phyloP scores from a whole-genome alignment of 1,140 invertebrate species.

The Helicoverpa armigera region DNA sequence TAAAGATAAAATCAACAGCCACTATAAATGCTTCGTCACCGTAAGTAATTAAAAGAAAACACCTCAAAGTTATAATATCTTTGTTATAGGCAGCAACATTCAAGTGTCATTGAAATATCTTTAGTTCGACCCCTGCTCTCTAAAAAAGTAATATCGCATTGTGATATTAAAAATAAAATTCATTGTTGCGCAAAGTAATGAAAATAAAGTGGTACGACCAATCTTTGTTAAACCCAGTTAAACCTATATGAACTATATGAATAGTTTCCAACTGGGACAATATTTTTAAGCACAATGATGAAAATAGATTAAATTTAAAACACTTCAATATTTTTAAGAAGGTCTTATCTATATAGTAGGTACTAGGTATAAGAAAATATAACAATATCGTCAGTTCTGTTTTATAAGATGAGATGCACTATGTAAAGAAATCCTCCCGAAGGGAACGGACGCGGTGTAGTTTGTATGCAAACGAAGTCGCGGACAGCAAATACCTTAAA shows the following conservation, averaged over 20 bases:
- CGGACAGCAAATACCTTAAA: neutral
- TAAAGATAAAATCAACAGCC: neutral
- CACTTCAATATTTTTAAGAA: no score
- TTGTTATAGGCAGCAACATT: neutral
- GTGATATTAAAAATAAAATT: neutral
- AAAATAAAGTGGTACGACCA: neutral
- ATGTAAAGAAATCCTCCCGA: neutral
- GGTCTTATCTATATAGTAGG: no score
- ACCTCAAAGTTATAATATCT: conserved; percentile 1
- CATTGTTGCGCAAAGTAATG: neutral
- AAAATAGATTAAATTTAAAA: no score
- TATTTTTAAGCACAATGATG: no score
- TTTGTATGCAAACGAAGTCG: neutral
- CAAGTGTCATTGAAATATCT: conserved; percentile 26
- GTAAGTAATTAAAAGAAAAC: conserved; percentile 30
- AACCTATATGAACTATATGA: no score
- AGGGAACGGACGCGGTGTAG: neutral
- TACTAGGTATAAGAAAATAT: no score
- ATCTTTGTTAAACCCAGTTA: neutral
- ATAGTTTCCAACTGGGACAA: no score
- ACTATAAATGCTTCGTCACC: neutral
- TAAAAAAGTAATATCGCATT: neutral
- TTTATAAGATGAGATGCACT: neutral
- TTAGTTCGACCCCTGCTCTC: neutral
- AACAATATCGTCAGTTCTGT: no score